Percentiles rank a stretch among this genome's conserved stretches.
Conservation (phyloP, 1,140 invertebrate genomes). For the Pectinophora gossypiella region DNA sequence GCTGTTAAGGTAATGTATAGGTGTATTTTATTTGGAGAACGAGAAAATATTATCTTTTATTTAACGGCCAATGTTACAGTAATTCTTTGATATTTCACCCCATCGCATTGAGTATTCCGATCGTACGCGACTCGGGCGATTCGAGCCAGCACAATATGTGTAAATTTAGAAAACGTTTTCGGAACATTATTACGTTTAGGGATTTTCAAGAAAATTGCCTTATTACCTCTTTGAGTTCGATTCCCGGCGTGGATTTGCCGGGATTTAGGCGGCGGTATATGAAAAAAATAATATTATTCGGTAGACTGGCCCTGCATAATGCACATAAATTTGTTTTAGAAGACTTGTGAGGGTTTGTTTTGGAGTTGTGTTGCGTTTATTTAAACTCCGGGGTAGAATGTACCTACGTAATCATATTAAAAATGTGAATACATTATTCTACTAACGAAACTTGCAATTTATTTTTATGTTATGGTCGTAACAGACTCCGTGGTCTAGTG, state of each 20-base stretch:
- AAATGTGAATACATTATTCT: too few relatives aligned
- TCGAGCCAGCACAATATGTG: slow-evolving; percentile 63
- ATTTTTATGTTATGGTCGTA: too few relatives aligned
- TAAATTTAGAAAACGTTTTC: slow-evolving; percentile 70
- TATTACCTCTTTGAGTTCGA: slow-evolving; percentile 67
- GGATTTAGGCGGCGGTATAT: slow-evolving; percentile 38
- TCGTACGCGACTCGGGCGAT: slow-evolving; percentile 51
- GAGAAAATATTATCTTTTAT: slow-evolving; percentile 9
- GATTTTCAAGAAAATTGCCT: slow-evolving; percentile 72
- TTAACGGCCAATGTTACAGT: slow-evolving; percentile 29
- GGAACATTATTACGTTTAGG: slow-evolving; percentile 70
- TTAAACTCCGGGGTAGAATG: too few relatives aligned
- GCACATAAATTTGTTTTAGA: too few relatives aligned
- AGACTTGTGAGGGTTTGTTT: too few relatives aligned
- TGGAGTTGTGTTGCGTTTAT: too few relatives aligned
- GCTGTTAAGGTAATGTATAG: too few relatives aligned
- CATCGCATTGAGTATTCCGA: slow-evolving; percentile 56
- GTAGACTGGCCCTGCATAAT: too few relatives aligned
- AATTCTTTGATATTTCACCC: slow-evolving; percentile 42
- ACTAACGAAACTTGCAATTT: too few relatives aligned
- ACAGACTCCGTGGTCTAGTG: too few relatives aligned
- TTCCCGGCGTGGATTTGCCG: slow-evolving; percentile 51
- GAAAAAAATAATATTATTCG: too few relatives aligned
- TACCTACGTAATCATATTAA: too few relatives aligned
- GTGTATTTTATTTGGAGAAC: slow-evolving; percentile 3